Percentiles rank a stretch among this genome's conserved stretches.
These are phyloP conservation scores for Drosophila ohnishii DNA, from an alignment of 1,140 invertebrate species.

Conservation along the genomic window DNA sequence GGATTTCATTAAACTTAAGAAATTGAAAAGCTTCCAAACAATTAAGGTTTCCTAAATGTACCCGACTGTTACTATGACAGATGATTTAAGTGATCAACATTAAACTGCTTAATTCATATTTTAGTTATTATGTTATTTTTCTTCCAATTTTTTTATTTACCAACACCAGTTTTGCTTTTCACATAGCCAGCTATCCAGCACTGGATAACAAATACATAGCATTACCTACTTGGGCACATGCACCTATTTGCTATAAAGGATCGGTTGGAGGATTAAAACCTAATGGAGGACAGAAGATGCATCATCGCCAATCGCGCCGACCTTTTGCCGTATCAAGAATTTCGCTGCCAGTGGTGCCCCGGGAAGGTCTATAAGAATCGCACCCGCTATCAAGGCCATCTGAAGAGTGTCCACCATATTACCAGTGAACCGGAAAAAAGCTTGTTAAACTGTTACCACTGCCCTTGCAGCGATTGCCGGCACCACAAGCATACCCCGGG, in stretches of 20 bases:
- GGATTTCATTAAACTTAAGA: no score
- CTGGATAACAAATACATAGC: background rate
- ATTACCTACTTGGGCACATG: no score
- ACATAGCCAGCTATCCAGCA: background rate
- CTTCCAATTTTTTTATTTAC: background rate
- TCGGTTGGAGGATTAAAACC: background rate
- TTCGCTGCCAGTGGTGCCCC: conserved; percentile 23
- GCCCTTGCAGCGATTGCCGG: conserved; percentile 1
- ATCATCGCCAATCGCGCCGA: conserved; percentile 11
- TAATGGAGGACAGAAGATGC: background rate
- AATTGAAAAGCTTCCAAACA: no score
- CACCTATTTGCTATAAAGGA: background rate
- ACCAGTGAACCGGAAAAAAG: background rate
- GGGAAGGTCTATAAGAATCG: conserved; percentile 37
- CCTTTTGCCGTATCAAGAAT: conserved; percentile 26
- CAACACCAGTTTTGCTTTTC: background rate
- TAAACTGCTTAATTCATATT: background rate
- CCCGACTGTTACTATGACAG: background rate
- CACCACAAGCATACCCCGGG: conserved; percentile 5
- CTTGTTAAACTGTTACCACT: conserved; percentile 10
- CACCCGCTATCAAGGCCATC: conserved; percentile 21
- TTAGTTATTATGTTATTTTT: background rate
- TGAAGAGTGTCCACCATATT: conserved; percentile 15
- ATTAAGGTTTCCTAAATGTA: background rate
- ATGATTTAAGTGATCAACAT: background rate